These are phyloP conservation scores for Caiman crocodilus DNA, from an alignment of 2,797 vertebrate species.

Conservation along the genomic window DNA sequence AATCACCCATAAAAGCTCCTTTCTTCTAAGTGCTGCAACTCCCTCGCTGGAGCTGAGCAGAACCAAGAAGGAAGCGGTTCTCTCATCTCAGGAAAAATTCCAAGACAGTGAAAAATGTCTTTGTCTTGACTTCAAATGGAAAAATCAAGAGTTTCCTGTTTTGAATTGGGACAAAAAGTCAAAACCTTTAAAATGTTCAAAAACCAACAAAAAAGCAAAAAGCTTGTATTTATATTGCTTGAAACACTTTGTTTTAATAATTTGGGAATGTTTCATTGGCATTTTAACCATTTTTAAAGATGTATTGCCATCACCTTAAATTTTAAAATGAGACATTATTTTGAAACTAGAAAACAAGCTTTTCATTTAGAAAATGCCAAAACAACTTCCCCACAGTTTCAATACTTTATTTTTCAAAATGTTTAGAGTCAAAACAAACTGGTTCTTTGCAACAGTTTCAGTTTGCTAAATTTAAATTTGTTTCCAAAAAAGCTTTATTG, in stretches of 20 bases:
- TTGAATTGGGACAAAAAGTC: background rate
- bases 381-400: background rate
- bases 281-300: background rate
- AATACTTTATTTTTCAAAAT: background rate
- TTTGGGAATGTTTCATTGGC: background rate
- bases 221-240: background rate
- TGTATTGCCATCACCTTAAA: background rate
- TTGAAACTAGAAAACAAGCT: background rate
- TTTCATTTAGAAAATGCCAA: background rate
- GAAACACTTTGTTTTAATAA: background rate
- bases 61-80: background rate
- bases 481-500: background rate
- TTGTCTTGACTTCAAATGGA: no score
- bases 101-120: background rate
- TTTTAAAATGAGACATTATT: background rate
- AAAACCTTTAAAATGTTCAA: background rate
- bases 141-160: no score
- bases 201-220: background rate
- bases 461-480: background rate
- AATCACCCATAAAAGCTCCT: background rate
- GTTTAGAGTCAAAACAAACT: background rate
- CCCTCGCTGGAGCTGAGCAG: background rate
- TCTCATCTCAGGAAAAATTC: background rate
- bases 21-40: background rate
- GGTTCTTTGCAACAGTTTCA: background rate